These are phyloP conservation scores for Cephonodes hylas DNA, from an alignment of 2,888 invertebrate species.

Conservation along the genomic window DNA sequence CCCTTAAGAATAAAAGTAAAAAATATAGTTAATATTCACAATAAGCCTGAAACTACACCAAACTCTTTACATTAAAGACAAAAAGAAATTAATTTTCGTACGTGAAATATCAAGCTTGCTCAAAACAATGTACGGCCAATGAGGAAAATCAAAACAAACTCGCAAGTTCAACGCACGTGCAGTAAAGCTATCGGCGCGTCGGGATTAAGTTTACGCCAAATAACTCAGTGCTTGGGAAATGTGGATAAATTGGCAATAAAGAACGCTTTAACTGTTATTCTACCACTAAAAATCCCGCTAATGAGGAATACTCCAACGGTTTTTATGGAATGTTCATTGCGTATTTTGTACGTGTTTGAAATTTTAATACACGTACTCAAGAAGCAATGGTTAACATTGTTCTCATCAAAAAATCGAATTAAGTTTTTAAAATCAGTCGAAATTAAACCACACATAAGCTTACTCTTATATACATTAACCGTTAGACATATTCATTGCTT, in stretches of 20 bases:
- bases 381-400: too few species aligned
- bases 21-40: too few species aligned
- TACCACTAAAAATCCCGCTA: background rate
- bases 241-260: background rate
- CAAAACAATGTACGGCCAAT: background rate
- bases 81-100: background rate
- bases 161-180: slow-evolving; percentile 13
- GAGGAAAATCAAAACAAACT: slow-evolving; percentile 15
- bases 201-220: slow-evolving; percentile 3
- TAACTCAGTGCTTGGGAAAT: background rate
- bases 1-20: too few species aligned
- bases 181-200: slow-evolving; percentile 12
- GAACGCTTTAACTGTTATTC: background rate
- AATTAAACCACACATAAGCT: too few species aligned
- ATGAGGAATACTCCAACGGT: background rate
- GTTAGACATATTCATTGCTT: too few species aligned
- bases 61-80: background rate
- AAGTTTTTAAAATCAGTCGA: too few species aligned
- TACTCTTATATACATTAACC: too few species aligned
- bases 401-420: too few species aligned
- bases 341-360: too few species aligned
- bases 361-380: too few species aligned
- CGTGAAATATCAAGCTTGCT: background rate
- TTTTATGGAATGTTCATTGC: too few species aligned
- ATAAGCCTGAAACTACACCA: background rate